Evolutionary conservation across 1,140 invertebrate genomes (phyloP).

Genomic region (Hermatobates lingyangjiaoensis): DNA sequence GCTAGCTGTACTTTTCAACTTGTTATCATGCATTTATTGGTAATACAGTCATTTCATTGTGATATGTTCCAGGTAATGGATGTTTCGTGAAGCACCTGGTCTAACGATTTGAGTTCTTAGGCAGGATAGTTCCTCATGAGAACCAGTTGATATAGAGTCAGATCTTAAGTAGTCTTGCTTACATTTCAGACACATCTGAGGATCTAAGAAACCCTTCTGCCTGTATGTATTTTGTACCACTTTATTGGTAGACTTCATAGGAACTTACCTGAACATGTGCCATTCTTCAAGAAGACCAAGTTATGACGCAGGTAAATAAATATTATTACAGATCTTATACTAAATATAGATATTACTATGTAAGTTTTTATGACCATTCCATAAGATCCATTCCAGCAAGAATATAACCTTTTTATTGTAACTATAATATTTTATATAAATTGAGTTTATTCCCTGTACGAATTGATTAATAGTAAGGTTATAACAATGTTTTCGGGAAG

Average conservation of each 20-base stretch:
- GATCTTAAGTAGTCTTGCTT: constrained; percentile 23
- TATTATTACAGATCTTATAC: no score
- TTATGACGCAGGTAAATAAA: constrained; percentile 59
- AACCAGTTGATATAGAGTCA: constrained; percentile 12
- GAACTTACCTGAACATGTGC: constrained; percentile 88
- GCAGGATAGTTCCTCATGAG: constrained; percentile 45
- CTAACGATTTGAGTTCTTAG: no score
- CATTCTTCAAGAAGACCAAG: constrained; percentile 79
- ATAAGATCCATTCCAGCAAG: no score
- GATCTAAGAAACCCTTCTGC: constrained; percentile 24
- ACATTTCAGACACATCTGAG: constrained; percentile 6
- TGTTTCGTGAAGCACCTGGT: constrained; percentile 32
- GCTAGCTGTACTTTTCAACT: neutral
- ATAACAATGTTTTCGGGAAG: no score
- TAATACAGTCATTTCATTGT: neutral
- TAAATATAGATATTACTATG: no score
- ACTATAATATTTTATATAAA: no score
- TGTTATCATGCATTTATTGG: neutral
- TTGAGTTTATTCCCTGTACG: no score
- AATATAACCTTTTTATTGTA: no score
- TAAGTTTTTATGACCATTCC: no score
- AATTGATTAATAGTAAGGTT: no score
- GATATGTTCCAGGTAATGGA: constrained; percentile 27
- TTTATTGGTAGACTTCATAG: constrained; percentile 78
- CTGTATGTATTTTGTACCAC: no score